These are phyloP conservation scores for Helicolenus hilgendorfi DNA, from an alignment of 2,797 vertebrate genomes.

Conservation along the genomic window DNA sequence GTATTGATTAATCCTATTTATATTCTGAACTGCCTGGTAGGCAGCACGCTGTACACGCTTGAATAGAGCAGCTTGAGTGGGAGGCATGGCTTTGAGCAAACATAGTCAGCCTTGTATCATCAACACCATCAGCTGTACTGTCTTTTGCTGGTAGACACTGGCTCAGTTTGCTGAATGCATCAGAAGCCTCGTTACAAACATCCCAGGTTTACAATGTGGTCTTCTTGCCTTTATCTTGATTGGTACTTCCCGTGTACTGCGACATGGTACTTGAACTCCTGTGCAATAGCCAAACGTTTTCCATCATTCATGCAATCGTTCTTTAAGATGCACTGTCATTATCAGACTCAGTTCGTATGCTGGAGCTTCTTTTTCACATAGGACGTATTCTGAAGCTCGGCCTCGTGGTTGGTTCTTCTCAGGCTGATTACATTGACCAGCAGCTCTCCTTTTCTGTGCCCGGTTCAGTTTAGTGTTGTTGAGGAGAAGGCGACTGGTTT, in stretches of 20 bases:
- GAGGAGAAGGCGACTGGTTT: not conserved
- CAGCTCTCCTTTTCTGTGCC: not conserved
- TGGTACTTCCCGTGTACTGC: not conserved
- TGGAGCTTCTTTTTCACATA: not conserved
- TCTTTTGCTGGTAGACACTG: not conserved
- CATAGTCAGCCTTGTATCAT: not conserved
- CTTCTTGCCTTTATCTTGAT: not conserved
- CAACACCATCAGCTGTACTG: not conserved
- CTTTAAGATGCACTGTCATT: not conserved
- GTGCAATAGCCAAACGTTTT: not conserved
- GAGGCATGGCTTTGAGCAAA: not conserved
- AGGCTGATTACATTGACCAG: not conserved
- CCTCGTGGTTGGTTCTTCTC: not conserved
- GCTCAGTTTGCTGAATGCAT: not conserved
- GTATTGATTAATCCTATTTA: not conserved
- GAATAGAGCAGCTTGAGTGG: not conserved
- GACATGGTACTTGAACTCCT: not conserved
- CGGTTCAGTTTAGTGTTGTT: not conserved
- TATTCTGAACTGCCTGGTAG: not conserved
- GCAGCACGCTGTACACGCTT: not conserved
- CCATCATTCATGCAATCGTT: not conserved
- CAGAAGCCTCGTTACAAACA: not conserved
- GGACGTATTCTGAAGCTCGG: not conserved
- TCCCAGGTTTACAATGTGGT: not conserved
- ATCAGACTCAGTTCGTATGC: not conserved